These are phyloP conservation scores for Lepeophtheirus nordmannii DNA, from an alignment of 2,888 invertebrate genomes.

Conservation along the genomic window DNA sequence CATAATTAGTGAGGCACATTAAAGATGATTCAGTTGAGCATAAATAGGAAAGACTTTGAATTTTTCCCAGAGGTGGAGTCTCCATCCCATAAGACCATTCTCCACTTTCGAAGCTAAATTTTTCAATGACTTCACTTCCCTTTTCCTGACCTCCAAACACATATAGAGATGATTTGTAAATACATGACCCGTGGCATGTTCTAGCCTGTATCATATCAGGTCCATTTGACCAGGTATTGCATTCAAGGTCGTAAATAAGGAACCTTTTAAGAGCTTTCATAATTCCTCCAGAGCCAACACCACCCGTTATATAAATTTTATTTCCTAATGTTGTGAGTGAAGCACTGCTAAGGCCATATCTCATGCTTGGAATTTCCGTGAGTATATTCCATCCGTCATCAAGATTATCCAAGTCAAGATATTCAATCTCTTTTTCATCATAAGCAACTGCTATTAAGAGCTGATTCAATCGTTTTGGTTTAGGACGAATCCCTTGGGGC, in stretches of 20 bases:
- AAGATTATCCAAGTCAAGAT: constrained; percentile 19
- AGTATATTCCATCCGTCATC: constrained; percentile 22
- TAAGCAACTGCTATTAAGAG: constrained; percentile 16
- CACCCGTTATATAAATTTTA: constrained; percentile 20
- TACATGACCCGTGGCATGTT: background rate
- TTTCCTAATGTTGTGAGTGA: constrained; percentile 1
- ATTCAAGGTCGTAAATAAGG: background rate
- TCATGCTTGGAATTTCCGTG: constrained; percentile 15
- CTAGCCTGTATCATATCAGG: background rate
- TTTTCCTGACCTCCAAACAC: background rate
- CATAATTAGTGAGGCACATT: background rate
- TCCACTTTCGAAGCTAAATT: background rate
- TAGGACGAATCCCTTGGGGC: background rate
- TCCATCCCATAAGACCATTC: background rate
- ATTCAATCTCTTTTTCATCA: constrained; percentile 14
- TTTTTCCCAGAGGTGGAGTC: background rate
- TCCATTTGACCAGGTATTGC: constrained; percentile 11
- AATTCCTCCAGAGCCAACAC: constrained; percentile 19
- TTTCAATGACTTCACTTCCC: background rate
- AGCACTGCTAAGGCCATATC: constrained; percentile 22
- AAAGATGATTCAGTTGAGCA: background rate
- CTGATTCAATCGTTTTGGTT: constrained; percentile 1
- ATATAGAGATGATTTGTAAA: background rate
- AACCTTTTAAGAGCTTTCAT: constrained; percentile 8
- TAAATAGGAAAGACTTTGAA: background rate